Evolutionary conservation across 2,797 vertebrate species (phyloP).

Genomic region (Pangasius larnaudii): DNA sequence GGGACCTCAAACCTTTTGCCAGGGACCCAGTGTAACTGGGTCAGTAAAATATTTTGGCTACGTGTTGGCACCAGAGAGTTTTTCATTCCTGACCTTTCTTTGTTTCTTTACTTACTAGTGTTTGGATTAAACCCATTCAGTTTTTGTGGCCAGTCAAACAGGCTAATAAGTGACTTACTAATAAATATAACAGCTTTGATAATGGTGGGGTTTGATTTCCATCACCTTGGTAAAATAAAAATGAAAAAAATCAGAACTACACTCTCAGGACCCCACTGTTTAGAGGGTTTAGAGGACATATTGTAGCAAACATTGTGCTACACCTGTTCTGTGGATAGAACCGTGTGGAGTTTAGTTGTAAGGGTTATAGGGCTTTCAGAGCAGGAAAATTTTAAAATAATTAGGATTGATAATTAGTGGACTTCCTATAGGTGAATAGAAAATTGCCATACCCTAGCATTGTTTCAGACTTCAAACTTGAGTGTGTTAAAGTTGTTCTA

Average conservation of each 20-base stretch:
- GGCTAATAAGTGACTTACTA: background rate
- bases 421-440: background rate
- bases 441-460: background rate
- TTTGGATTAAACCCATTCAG: background rate
- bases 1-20: background rate
- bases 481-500: background rate
- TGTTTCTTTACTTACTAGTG: background rate
- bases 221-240: background rate
- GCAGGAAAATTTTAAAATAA: background rate
- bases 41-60: background rate
- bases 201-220: background rate
- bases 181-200: background rate
- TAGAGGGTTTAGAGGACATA: background rate
- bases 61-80: background rate
- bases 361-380: background rate
- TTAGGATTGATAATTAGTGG: background rate
- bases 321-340: background rate
- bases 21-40: background rate
- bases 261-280: background rate
- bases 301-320: background rate
- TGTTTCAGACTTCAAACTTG: background rate
- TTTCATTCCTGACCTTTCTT: background rate
- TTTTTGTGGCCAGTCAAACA: background rate
- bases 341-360: background rate
- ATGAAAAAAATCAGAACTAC: background rate